phyloP scores from a whole-genome alignment of 2,113 vertebrate genomes.

The Neodon shergylaensis region DNA sequence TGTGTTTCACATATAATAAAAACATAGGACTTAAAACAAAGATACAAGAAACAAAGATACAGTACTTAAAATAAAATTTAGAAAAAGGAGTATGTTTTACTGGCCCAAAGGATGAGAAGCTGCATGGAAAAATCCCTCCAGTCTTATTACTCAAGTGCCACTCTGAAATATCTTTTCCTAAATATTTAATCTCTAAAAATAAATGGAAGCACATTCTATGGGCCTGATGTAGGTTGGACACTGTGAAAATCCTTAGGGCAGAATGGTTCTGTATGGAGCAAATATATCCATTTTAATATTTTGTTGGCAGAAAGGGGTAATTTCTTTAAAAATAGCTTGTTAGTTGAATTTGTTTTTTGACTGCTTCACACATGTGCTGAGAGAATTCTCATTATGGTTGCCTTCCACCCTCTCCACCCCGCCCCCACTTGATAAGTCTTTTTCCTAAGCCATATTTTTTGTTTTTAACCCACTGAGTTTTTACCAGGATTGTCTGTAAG shows the following conservation, averaged over 20 bases:
- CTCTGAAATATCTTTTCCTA: slow-evolving; percentile 40
- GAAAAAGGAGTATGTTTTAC: background rate
- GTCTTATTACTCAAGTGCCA: slow-evolving; percentile 30
- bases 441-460: background rate
- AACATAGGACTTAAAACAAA: background rate
- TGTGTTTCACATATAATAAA: background rate
- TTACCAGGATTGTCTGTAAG: background rate
- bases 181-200: slow-evolving; percentile 53
- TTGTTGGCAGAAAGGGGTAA: background rate
- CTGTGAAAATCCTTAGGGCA: background rate
- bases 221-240: background rate
- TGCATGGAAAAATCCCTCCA: slow-evolving; percentile 23
- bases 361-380: background rate
- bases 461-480: background rate
- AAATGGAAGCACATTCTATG: background rate
- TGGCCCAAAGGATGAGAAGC: slow-evolving; percentile 26
- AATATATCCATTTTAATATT: slow-evolving; percentile 4
- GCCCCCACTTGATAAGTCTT: background rate
- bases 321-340: background rate
- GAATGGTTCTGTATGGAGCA: background rate
- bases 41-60: background rate
- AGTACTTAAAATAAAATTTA: background rate
- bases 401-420: background rate
- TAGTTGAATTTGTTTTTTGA: background rate
- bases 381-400: background rate